Evolutionary conservation across 2,797 vertebrate species (phyloP).

Genomic region (Manis javanica): DNA sequence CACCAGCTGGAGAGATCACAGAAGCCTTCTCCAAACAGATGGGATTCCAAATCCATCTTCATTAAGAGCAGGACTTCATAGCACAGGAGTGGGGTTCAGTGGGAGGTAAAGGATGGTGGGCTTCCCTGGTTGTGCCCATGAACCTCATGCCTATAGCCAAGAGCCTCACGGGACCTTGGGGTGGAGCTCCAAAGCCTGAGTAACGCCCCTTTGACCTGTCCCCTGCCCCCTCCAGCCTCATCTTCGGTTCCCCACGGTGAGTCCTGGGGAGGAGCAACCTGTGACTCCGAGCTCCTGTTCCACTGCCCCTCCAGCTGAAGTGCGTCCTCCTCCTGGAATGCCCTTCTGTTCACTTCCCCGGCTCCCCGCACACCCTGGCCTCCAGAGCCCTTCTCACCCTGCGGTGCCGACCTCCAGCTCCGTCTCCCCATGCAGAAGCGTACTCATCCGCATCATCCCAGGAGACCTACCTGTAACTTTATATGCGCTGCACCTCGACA

Average conservation of each 20-base stretch:
- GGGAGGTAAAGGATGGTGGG: background rate
- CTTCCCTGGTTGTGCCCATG: rapidly evolving
- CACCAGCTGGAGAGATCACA: background rate
- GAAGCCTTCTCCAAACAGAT: background rate
- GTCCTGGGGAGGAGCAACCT: rapidly evolving
- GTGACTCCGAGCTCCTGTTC: background rate
- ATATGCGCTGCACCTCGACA: background rate
- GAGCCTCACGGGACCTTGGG: background rate
- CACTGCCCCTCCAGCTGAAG: background rate
- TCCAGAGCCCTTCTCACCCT: background rate
- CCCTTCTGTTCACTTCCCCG: too few species aligned
- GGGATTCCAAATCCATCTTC: background rate
- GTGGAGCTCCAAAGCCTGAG: background rate
- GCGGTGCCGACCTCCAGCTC: background rate
- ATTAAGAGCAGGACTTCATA: background rate
- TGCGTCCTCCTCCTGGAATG: background rate
- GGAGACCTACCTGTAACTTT: background rate
- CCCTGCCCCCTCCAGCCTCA: background rate
- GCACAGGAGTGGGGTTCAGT: rapidly evolving
- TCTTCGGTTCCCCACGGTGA: background rate
- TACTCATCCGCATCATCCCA: background rate
- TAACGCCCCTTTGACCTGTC: background rate
- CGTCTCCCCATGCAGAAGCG: background rate
- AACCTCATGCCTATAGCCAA: background rate
- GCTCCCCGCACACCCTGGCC: too few species aligned